Evolutionary conservation across 1,140 invertebrate species (phyloP), one percentile per base, ranked within the genome.

Genomic region (Temnothorax longispinosus): DNA sequence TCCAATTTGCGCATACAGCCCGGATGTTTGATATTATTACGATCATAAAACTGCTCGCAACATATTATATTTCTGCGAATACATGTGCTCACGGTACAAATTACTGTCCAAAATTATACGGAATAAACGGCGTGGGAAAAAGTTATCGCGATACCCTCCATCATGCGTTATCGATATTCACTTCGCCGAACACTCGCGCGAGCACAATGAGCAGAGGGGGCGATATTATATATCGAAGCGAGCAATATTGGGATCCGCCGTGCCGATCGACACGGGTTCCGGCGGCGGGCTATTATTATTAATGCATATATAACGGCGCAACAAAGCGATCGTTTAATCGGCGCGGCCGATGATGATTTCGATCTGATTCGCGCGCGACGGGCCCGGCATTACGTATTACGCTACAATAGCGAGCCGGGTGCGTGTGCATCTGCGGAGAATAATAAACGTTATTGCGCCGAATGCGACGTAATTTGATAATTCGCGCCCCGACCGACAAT

Each of bases 381-480:
- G 38, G 38, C 8, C 11, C 38, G 35, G 15, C 65, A 67, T 82
- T 82, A 69, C 62, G 77, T 54, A 60, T 47, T 62, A 77, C 64
- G 80, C 44, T 21, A 76, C 62, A 82, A 87, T 89, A 50, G 41
- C 15, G 11, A 21, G 44, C 38, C 8, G 65, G 27, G 6, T 13
- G 50, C 35, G 52, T 75, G 86, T 52, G 75, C 54, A 44, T 75
- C 27, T 62, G 72, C 35, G 44, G 82, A 69, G 84, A 86, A 85
- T 82, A 90, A 89, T 89, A 89, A 85, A 89, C 69, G 74, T 89
- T 89, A 90, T 85, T 80, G 69, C 78, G 60, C 21, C 85, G 74
- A 85, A 62, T 69, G 21, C 74, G 52, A 80, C 44, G 56, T 90
- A 87, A 90, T 89, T 90, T 90, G 85, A 90, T 90, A 89, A 89